Evolutionary conservation across 2,797 vertebrate species (phyloP).

Genomic region (Tenualosa thibaudeaui): DNA sequence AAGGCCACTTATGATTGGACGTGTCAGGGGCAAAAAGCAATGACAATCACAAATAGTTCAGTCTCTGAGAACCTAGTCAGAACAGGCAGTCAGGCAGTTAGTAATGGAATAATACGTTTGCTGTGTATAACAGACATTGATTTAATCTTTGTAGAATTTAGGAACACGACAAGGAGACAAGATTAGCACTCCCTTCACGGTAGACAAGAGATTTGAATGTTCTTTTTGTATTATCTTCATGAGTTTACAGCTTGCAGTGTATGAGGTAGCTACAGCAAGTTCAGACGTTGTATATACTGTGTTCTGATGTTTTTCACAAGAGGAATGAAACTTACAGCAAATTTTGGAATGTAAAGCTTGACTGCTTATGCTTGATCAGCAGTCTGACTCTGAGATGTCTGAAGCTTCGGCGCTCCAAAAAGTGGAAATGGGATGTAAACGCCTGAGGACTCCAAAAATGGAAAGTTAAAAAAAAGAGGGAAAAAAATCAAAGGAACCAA

Average conservation of each 20-base stretch:
- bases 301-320: not conserved
- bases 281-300: not conserved
- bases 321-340: not conserved
- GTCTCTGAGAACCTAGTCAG: not conserved
- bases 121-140: not conserved
- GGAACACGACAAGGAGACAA: not conserved
- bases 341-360: not conserved
- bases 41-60: not conserved
- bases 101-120: not conserved
- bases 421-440: not conserved
- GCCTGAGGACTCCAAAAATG: not conserved
- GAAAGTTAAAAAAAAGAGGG: not conserved
- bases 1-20: not conserved
- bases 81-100: not conserved
- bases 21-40: not conserved
- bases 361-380: not conserved
- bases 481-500: slow-evolving; percentile 19
- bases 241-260: not conserved
- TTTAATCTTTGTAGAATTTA: not conserved
- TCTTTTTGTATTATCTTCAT: not conserved
- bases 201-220: not conserved
- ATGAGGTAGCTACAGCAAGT: not conserved
- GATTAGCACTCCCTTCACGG: too few species aligned
- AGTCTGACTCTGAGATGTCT: not conserved
- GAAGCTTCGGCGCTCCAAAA: not conserved